phyloP scores from a whole-genome alignment of 2,113 vertebrate genomes.

The Leucosticte australis region DNA sequence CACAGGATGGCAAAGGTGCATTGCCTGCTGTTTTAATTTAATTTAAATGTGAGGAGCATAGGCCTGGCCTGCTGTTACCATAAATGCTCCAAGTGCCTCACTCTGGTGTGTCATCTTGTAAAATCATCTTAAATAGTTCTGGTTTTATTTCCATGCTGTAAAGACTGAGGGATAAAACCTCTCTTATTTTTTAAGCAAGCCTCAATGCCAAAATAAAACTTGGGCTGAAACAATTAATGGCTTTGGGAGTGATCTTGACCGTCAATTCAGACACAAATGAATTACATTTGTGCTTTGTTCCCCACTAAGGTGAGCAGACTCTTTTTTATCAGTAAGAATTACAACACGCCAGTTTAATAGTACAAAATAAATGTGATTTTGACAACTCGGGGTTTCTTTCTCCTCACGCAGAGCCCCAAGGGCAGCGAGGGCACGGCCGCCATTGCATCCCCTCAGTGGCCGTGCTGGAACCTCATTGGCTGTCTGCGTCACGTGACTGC shows the following conservation, averaged over 20 bases:
- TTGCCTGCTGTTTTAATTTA: not conserved
- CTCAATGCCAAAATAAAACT: not conserved
- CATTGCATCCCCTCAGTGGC: not conserved
- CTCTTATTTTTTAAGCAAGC: not conserved
- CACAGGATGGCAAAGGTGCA: fast-evolving
- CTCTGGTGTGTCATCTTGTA: not conserved
- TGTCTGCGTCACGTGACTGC: fast-evolving
- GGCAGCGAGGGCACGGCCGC: fast-evolving
- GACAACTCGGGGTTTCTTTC: fast-evolving
- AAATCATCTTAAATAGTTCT: not conserved
- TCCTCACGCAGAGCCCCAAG: not conserved
- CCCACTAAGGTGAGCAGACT: not conserved
- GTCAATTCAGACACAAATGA: fast-evolving
- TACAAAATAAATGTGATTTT: not conserved
- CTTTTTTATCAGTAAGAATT: not conserved
- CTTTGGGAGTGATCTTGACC: not conserved
- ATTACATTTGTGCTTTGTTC: fast-evolving
- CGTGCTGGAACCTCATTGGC: not conserved
- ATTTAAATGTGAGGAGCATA: not conserved
- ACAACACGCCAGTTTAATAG: fast-evolving
- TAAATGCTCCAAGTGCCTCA: not conserved
- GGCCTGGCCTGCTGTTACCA: not conserved
- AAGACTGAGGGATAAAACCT: not conserved
- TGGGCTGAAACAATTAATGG: not conserved
- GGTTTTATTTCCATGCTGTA: not conserved